Percentiles rank a stretch among this genome's conserved stretches.
Conservation (phyloP, 2,888 invertebrate species). For the Drosophila ezoana region DNA sequence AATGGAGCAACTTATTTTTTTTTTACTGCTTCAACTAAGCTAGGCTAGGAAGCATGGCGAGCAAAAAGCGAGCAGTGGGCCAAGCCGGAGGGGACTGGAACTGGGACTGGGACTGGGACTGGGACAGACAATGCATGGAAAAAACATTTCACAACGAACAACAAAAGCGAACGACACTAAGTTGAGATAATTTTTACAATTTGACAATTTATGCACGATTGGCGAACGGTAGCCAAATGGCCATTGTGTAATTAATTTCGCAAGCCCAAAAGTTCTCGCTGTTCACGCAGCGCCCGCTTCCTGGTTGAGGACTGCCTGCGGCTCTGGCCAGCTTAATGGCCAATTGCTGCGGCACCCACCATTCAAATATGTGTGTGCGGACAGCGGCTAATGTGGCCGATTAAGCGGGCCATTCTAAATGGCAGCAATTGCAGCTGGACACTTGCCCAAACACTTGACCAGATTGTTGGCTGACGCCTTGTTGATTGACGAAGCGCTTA, state of each 20-base stretch:
- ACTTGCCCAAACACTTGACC: slow-evolving; percentile 66
- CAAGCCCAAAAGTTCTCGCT: slow-evolving; percentile 68
- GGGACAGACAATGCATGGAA: slow-evolving; percentile 64
- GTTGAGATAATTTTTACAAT: slow-evolving; percentile 82
- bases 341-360: slow-evolving; percentile 30
- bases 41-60: slow-evolving; percentile 3
- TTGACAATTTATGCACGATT: slow-evolving; percentile 81
- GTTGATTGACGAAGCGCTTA: slow-evolving; percentile 61
- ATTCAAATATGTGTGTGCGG: slow-evolving; percentile 9
- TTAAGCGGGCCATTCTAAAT: slow-evolving; percentile 39
- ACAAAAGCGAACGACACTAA: slow-evolving; percentile 61
- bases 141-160: slow-evolving; percentile 73
- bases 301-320: slow-evolving; percentile 74
- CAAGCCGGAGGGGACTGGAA: slow-evolving; percentile 10
- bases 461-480: slow-evolving; percentile 44
- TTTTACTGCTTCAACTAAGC: not conserved
- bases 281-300: slow-evolving; percentile 68
- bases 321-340: slow-evolving; percentile 47
- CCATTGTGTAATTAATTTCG: slow-evolving; percentile 77
- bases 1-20: slow-evolving; percentile 63
- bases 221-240: slow-evolving; percentile 44
- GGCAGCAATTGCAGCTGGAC: slow-evolving; percentile 45
- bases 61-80: slow-evolving; percentile 39
- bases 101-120: slow-evolving; percentile 21
- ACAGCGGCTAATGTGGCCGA: slow-evolving; percentile 27